phyloP scores from a whole-genome alignment of 2,113 vertebrate genomes.

The Heteronetta atricapilla region DNA sequence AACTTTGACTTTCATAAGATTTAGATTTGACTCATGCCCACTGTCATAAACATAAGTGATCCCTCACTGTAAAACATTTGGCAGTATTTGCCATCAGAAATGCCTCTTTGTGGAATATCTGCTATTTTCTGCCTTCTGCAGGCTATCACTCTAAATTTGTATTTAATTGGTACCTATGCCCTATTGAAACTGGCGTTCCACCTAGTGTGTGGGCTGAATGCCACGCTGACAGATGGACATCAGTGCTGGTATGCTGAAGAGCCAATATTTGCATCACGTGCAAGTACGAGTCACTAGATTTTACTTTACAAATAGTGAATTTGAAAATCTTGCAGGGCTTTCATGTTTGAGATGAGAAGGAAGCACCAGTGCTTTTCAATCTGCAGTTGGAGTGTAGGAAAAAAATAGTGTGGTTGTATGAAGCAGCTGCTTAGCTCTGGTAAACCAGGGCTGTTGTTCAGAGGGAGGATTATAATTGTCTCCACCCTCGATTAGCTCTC shows the following conservation, averaged over 20 bases:
- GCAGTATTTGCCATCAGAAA: conserved; percentile 52
- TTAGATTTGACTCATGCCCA: conserved; percentile 3
- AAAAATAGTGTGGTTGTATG: rapidly evolving
- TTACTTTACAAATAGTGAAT: neutral
- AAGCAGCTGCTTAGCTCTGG: neutral
- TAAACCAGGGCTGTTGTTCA: neutral
- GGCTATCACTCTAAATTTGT: conserved; percentile 66
- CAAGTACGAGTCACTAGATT: neutral
- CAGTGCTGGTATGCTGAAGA: conserved; percentile 64
- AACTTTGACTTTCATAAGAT: conserved; percentile 10
- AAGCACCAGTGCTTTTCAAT: neutral
- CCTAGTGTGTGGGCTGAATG: conserved; percentile 63
- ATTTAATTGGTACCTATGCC: conserved; percentile 60
- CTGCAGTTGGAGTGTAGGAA: neutral
- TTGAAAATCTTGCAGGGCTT: neutral
- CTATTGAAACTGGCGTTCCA: conserved; percentile 2
- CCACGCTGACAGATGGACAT: conserved; percentile 73
- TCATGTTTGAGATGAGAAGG: neutral
- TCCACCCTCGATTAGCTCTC: conserved; percentile 42
- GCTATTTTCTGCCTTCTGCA: conserved; percentile 69
- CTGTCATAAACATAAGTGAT: conserved; percentile 61
- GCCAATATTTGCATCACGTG: conserved; percentile 3
- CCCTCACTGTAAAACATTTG: conserved; percentile 63
- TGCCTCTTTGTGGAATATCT: conserved; percentile 40
- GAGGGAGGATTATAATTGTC: conserved; percentile 13